A percentile compares a stretch with the other conserved stretches of the same genome.
phyloP scores from a whole-genome alignment of 1,140 invertebrate genomes.

The Leptopilina clavipes region DNA sequence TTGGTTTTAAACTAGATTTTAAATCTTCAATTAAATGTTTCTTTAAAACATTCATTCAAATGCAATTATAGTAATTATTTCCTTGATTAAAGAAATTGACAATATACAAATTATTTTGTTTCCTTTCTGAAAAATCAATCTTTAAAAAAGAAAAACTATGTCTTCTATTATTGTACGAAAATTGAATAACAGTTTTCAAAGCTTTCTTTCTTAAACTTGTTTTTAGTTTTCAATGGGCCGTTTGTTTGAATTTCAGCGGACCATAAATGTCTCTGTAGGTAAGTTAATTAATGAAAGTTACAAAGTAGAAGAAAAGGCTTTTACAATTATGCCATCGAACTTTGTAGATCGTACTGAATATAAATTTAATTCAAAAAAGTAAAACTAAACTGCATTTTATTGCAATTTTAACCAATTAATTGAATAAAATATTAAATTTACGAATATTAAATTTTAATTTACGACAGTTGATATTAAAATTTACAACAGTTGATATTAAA shows the following conservation, averaged over 20 bases:
- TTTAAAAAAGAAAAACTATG: neutral
- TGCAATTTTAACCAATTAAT: too few species aligned
- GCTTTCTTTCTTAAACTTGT: conserved; percentile 1
- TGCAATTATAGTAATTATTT: too few species aligned
- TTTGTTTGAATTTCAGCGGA: neutral
- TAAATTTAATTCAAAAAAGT: neutral
- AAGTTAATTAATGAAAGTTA: conserved; percentile 27
- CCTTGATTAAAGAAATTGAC: too few species aligned
- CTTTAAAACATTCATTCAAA: too few species aligned
- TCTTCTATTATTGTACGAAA: neutral
- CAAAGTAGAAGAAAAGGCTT: conserved; percentile 6
- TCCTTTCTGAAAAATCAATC: too few species aligned
- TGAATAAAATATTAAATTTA: too few species aligned
- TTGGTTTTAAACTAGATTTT: too few species aligned
- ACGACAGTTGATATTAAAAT: too few species aligned
- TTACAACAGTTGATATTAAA: too few species aligned
- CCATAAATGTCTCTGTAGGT: conserved; percentile 11
- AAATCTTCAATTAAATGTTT: too few species aligned
- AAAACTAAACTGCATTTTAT: neutral
- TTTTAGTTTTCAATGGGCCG: neutral
- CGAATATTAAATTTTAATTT: too few species aligned
- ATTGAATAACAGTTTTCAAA: neutral
- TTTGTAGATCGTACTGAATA: conserved; percentile 5
- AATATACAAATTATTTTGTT: too few species aligned
- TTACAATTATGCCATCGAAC: neutral